Conservation (phyloP, 2,888 invertebrate species). For the Eledone cirrhosa region DNA sequence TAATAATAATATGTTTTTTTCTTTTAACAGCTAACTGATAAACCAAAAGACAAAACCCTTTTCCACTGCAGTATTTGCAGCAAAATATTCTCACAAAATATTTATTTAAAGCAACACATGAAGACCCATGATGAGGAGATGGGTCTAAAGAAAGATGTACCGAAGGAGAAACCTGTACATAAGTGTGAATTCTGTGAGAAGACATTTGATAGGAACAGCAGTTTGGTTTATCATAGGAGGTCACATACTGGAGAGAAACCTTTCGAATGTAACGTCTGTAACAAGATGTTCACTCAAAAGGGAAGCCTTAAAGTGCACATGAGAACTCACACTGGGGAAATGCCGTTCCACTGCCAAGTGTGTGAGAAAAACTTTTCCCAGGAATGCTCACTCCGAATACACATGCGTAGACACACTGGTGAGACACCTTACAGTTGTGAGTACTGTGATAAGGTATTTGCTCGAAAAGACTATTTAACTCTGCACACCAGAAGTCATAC, state of each 20-base stretch:
- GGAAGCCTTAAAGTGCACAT: not conserved
- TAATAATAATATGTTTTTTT: too few relatives aligned
- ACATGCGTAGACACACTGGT: not conserved
- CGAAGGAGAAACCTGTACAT: too few relatives aligned
- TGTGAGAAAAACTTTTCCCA: slow-evolving; percentile 5
- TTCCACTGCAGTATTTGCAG: not conserved
- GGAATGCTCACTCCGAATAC: not conserved
- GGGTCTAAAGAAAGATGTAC: not conserved
- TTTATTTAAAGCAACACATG: not conserved
- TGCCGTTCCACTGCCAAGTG: not conserved
- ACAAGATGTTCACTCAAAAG: not conserved
- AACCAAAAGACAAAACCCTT: not conserved
- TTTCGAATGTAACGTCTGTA: not conserved
- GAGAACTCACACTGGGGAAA: not conserved
- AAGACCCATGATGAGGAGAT: not conserved
- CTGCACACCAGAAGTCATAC: too few relatives aligned
- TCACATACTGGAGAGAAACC: not conserved
- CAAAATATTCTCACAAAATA: not conserved
- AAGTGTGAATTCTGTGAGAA: too few relatives aligned
- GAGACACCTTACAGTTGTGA: not conserved
- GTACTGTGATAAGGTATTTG: not conserved
- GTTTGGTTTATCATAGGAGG: too few relatives aligned
- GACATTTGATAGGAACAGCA: too few relatives aligned
- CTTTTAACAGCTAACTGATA: too few relatives aligned
- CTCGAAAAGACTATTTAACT: not conserved